Evolutionary conservation across 2,888 invertebrate species (phyloP).

Genomic region (Agrilus mali): DNA sequence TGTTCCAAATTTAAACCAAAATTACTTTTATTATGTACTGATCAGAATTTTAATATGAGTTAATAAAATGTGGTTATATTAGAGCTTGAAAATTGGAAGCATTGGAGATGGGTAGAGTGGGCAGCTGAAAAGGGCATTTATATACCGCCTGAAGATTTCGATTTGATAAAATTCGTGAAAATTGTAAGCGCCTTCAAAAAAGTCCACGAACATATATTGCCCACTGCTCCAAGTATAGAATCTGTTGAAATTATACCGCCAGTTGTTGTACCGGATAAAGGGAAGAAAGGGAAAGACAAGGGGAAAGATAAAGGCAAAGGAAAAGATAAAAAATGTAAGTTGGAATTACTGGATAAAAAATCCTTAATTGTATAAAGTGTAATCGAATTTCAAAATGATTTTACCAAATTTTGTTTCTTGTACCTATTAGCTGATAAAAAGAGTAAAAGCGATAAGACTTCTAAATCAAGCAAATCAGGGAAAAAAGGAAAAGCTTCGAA

Average conservation of each 20-base stretch:
- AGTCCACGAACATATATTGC: slow-evolving; percentile 9
- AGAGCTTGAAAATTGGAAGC: slow-evolving; percentile 33
- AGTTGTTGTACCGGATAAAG: slow-evolving; percentile 9
- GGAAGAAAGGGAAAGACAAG: slow-evolving; percentile 6
- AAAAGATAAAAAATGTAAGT: slow-evolving; percentile 3
- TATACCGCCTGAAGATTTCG: slow-evolving; percentile 15
- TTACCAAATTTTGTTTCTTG: too few species aligned
- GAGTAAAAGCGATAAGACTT: slow-evolving; percentile 5
- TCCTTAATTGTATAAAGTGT: too few species aligned
- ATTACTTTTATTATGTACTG: background rate
- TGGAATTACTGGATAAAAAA: too few species aligned
- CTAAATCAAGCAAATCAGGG: slow-evolving; percentile 7
- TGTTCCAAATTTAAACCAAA: background rate
- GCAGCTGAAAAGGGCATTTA: slow-evolving; percentile 28
- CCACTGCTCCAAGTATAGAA: slow-evolving; percentile 11
- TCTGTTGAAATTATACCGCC: slow-evolving; percentile 11
- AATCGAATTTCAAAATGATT: too few species aligned
- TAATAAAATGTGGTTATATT: background rate
- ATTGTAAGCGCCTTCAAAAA: slow-evolving; percentile 22
- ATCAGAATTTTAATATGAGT: background rate
- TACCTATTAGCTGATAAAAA: background rate
- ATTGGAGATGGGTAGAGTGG: slow-evolving; percentile 36
- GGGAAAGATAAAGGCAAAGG: slow-evolving; percentile 11
- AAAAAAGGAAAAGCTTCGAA: slow-evolving; percentile 1
- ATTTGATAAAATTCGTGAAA: slow-evolving; percentile 23